These are phyloP conservation scores for Pseudotriccus pelzelni DNA, from an alignment of 2,797 vertebrate genomes.

Conservation along the genomic window DNA sequence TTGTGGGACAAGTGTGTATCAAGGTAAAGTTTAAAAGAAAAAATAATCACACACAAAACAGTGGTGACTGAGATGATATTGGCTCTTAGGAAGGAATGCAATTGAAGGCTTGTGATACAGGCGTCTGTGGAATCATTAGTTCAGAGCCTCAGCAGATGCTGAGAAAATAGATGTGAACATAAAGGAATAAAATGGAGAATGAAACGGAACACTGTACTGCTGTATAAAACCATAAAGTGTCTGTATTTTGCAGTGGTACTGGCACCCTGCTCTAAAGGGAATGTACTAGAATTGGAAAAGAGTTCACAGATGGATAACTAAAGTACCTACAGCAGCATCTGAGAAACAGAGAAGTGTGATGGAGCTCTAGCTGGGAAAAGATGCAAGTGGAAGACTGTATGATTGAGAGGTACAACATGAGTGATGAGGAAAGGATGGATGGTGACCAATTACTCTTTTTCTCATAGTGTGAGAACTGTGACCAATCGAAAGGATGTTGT, in stretches of 20 bases:
- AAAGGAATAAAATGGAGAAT: background rate
- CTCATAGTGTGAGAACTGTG: background rate
- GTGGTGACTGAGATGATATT: background rate
- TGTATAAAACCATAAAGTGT: background rate
- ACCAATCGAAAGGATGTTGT: background rate
- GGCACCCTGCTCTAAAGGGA: background rate
- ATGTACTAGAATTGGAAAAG: background rate
- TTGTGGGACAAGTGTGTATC: background rate
- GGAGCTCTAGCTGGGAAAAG: background rate
- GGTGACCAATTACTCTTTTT: background rate
- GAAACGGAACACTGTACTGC: background rate
- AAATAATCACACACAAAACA: background rate
- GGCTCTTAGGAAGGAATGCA: background rate
- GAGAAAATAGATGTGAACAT: background rate
- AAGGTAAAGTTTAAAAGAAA: background rate
- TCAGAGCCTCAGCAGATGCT: background rate
- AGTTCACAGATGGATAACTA: background rate
- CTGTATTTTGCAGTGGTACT: background rate
- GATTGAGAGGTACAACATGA: background rate
- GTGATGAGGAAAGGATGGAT: background rate
- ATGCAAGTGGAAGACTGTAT: background rate
- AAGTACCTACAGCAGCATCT: background rate
- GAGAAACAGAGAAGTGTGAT: background rate
- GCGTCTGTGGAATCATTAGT: background rate
- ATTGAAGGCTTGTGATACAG: accelerated